A percentile compares a stretch with the other conserved stretches of the same genome.
These are phyloP conservation scores for Nesometra sesokonis DNA, from an alignment of 35 echinoderm and acorn worm species.

Conservation along the genomic window DNA sequence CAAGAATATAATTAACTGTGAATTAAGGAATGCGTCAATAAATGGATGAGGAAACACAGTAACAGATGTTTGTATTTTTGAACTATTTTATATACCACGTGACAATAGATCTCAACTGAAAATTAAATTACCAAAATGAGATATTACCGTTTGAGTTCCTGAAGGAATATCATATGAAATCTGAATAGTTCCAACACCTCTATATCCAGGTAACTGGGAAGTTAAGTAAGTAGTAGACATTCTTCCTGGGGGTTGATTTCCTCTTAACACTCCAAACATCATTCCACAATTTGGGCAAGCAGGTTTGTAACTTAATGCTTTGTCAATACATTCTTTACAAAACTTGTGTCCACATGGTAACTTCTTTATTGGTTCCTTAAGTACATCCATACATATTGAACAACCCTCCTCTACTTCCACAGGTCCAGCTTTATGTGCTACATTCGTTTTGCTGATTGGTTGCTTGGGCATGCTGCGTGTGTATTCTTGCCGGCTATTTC, in stretches of 20 bases:
- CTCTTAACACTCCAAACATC: not conserved
- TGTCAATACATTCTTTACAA: not conserved
- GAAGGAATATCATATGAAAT: not conserved
- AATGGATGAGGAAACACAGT: too few relatives aligned
- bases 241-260: not conserved
- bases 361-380: not conserved
- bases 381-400: not conserved
- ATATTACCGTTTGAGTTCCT: conserved; percentile 5
- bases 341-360: not conserved
- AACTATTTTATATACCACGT: too few relatives aligned
- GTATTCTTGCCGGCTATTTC: not conserved
- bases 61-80: too few relatives aligned
- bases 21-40: too few relatives aligned
- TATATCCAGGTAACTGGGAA: not conserved
- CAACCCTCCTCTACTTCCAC: not conserved
- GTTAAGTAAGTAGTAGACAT: not conserved
- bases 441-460: too few relatives aligned
- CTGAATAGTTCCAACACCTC: not conserved
- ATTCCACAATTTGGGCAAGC: not conserved
- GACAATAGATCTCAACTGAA: too few relatives aligned
- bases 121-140: too few relatives aligned
- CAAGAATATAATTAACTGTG: too few relatives aligned
- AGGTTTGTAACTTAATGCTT: not conserved
- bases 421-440: not conserved
- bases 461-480: too few relatives aligned